Base-by-base conservation (phyloP, 2,888 invertebrate genomes). In the Melinaea menophilus region DNA sequence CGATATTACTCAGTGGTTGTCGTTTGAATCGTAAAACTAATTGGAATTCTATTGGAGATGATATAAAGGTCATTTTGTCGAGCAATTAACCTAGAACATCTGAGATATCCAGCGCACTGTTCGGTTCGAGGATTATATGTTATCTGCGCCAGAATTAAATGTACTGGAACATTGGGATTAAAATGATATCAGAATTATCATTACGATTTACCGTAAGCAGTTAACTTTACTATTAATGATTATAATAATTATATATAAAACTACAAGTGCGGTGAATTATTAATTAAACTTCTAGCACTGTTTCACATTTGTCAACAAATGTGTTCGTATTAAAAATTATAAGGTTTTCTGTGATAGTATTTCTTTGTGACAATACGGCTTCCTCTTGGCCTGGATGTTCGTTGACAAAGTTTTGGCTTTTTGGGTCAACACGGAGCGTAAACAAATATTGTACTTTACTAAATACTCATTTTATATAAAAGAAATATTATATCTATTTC, bases 61-160 rank as follows among this genome's bases (percentile, higher is more conserved):
- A 35, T 12, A 56, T 68, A 64, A 64, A 63, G 68, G 63, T 61
- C 59, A 62, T 57, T 62, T 60, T 62, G 57, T 56, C 48, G 35
- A 46, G 65, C 47, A 46, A 61, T 66, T 61, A 58, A 51, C 64
- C 22, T 33, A 45, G 56, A 47, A 58, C 61, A 51, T 51, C 59
- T 59, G 33, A 63, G 61, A 59, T 56, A 22, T 55, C 59, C 48
- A 59, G 63, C 60, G 60, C 51, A 31, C 7, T 51, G 65, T 55
- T 58, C 58, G 46, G 55, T 62, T 35, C 55, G 47, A 55, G 62
- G 63, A 67, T 67, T 66, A 63, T 59, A 61, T 65, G 63, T 57
- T 67, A 63, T 68, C 65, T 63, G 65, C 59, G 66, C 65, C 65
- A 68, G 65, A 65, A 68, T 68, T 65, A 68, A 67, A 68, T 68